These are phyloP conservation scores for Caloenas nicobarica DNA, from an alignment of 2,113 vertebrate genomes.

Conservation along the genomic window DNA sequence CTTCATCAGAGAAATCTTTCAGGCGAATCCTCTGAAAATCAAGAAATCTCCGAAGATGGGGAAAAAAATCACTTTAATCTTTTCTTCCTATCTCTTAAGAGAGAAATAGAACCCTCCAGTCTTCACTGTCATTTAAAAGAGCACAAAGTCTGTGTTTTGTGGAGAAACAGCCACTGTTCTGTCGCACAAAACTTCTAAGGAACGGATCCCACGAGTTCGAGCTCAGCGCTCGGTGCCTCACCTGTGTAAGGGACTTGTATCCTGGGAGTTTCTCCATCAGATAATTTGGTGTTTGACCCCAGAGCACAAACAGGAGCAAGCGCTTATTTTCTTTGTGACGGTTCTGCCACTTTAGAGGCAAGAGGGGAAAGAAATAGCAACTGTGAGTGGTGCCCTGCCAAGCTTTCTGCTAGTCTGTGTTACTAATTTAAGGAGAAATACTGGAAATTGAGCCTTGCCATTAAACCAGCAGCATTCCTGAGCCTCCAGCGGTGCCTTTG, in stretches of 20 bases:
- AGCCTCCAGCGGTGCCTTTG: background rate
- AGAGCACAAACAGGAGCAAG: background rate
- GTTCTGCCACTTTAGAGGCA: background rate
- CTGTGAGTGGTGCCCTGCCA: background rate
- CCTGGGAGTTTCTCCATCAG: accelerated
- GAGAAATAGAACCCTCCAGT: background rate
- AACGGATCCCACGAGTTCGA: accelerated
- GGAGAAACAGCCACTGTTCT: accelerated
- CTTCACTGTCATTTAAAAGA: background rate
- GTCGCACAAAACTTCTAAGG: background rate
- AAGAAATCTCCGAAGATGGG: background rate
- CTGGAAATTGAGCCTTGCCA: accelerated
- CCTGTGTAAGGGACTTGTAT: accelerated
- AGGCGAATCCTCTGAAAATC: background rate
- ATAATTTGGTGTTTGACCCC: background rate
- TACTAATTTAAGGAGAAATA: background rate
- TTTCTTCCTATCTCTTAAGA: background rate
- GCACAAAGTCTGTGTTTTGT: background rate
- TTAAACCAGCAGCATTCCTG: accelerated
- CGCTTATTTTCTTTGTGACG: background rate
- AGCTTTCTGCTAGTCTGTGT: background rate
- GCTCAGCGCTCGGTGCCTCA: accelerated
- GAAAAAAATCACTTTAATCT: background rate
- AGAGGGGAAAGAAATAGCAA: background rate
- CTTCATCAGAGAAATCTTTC: background rate